Percentiles rank a stretch among this genome's conserved stretches.
Conservation (phyloP, 1,140 invertebrate genomes). For the Pteromalus puparum region DNA sequence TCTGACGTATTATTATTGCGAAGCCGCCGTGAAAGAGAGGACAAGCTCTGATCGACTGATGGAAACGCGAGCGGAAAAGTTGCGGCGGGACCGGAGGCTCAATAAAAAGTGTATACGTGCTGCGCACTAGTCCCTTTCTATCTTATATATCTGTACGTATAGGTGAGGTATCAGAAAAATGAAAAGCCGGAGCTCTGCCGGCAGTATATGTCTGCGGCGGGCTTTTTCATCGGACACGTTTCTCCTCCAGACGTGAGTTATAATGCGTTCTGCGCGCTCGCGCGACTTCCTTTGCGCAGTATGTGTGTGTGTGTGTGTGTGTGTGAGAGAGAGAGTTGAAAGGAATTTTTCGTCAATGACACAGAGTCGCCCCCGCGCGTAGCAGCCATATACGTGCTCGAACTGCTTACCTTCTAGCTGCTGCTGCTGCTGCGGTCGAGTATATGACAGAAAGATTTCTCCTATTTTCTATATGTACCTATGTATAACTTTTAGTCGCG, state of each 20-base stretch:
- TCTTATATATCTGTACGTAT: not conserved
- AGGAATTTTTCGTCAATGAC: constrained; percentile 50
- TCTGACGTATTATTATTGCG: not conserved
- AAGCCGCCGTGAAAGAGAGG: too few relatives aligned
- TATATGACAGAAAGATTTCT: constrained; percentile 44
- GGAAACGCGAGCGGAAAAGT: constrained; percentile 9
- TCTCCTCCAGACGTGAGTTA: constrained; percentile 38
- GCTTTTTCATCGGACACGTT: constrained; percentile 43
- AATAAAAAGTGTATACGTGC: not conserved
- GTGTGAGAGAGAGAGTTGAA: constrained; percentile 33
- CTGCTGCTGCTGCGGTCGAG: not conserved
- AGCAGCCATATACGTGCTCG: constrained; percentile 8
- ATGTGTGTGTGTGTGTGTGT: too few relatives aligned
- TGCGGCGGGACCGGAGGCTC: not conserved
- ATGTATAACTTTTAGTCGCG: not conserved
- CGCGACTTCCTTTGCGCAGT: constrained; percentile 41
- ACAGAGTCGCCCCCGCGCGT: not conserved
- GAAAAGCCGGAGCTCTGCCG: not conserved
- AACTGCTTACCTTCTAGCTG: constrained; percentile 39
- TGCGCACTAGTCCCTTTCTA: not conserved
- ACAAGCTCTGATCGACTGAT: not conserved
- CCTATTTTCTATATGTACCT: not conserved
- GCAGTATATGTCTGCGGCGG: not conserved
- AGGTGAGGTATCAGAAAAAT: not conserved
- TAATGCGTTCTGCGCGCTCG: constrained; percentile 42